Base-by-base conservation (phyloP, 2,888 invertebrate genomes). In the Drosophila phalerata region DNA sequence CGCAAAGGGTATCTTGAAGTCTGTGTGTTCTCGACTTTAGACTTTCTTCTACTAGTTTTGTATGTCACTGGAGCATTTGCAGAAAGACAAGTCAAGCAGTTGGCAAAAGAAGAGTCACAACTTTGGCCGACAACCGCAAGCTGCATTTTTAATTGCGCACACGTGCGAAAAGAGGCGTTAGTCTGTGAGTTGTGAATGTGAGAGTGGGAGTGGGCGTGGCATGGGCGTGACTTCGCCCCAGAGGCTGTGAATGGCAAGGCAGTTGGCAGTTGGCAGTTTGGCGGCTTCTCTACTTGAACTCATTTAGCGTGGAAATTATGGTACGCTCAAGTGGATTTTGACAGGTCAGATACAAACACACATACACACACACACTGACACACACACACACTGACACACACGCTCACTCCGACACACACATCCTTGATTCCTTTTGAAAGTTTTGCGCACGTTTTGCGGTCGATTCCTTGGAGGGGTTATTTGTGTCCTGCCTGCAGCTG, bases 131-230 rank as follows among this genome's bases (percentile, higher is more conserved):
- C 85, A 85, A 88, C 83, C 88, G 86, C 84, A 88, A 88, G 87
- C 84, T 88, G 84, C 84, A 86, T 86, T 84, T 84, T 80, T 84
- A 84, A 84, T 84, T 84, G 88, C 73, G 84, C 86, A 83, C 81
- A 84, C 88, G 89, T 88, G 88, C 86, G 77, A 67, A 30, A 25
- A 25, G 55, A 47, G 57, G 69, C 53, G 61, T 64, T 22, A 49
- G 43, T 32, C 43, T 40, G 13, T 22, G 37, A n/a, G 30, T 3
- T 3, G 34, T 10, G 30, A 6, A 25, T 4, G 25, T 25, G 25
- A 22, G 15, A 28, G 28, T 28, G 28, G 28, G 3, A 30, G 9
- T 30, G 30, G 30, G 48, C 17, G 28, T 17, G 51, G n/a, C n/a
- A n/a, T 57, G 63, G 71, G 74, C 77, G 65, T 70, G 72, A 49